Percentiles rank a stretch among this genome's conserved stretches.
Evolutionary conservation across 2,797 vertebrate species (phyloP).

Genomic region (Parambassis ranga): DNA sequence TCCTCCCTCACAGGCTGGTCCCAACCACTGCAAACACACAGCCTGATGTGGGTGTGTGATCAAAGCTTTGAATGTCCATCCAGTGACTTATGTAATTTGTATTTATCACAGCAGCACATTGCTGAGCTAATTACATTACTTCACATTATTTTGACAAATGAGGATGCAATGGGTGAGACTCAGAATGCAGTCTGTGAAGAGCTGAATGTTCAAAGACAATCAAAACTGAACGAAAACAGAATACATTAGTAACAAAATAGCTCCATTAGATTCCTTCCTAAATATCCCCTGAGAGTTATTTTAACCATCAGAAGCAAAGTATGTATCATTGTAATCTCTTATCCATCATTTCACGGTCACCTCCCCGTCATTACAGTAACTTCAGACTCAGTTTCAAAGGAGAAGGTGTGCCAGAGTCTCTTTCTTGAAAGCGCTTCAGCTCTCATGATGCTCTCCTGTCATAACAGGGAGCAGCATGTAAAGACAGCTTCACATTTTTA

Average conservation of each 20-base stretch:
- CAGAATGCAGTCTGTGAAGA: too few relatives aligned
- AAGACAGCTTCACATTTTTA: conserved; percentile 23
- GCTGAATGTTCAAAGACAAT: neutral
- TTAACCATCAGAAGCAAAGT: conserved; percentile 29
- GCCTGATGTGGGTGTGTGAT: too few relatives aligned
- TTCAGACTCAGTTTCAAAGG: conserved; percentile 23
- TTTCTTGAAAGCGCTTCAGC: neutral
- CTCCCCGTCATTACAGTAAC: conserved; percentile 14
- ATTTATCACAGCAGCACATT: neutral
- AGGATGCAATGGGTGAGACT: too few relatives aligned
- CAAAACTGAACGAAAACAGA: neutral
- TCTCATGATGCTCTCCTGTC: conserved; percentile 1
- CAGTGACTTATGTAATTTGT: neutral
- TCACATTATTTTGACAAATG: neutral
- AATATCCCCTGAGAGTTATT: conserved; percentile 15
- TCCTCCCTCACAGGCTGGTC: too few relatives aligned
- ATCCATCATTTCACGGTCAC: conserved; percentile 21
- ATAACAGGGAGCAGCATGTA: neutral
- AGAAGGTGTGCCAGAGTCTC: neutral
- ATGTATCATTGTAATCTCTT: conserved; percentile 13
- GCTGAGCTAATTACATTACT: neutral
- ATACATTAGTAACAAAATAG: neutral
- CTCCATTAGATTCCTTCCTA: neutral
- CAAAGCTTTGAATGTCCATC: too few relatives aligned
- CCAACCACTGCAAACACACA: too few relatives aligned